Evolutionary conservation across 2,888 invertebrate species (phyloP).

Genomic region (Tachina fera): DNA sequence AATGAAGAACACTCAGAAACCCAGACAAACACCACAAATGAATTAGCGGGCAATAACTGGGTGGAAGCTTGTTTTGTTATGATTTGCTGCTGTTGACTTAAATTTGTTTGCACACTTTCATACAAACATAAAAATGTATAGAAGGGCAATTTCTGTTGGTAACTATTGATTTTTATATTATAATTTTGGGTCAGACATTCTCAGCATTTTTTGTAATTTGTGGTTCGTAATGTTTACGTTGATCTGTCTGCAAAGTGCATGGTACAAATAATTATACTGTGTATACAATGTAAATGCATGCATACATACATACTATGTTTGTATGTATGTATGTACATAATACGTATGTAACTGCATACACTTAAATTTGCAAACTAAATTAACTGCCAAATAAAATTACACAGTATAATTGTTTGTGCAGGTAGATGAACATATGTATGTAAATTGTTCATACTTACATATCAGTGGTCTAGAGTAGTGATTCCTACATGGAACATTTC

Average conservation of each 20-base stretch:
- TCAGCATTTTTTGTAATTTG: background rate
- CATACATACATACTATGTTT: too few relatives aligned
- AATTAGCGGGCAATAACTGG: background rate
- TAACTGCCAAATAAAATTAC: too few relatives aligned
- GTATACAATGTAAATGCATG: background rate
- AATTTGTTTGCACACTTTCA: conserved; percentile 11
- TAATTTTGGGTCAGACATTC: conserved; percentile 49
- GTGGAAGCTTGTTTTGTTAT: conserved; percentile 15
- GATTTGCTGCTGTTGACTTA: conserved; percentile 27
- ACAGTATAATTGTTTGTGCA: too few relatives aligned
- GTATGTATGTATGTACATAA: too few relatives aligned
- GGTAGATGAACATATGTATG: too few relatives aligned
- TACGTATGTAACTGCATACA: too few relatives aligned
- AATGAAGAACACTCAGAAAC: background rate
- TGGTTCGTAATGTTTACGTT: background rate
- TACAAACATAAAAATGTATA: background rate
- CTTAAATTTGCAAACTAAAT: too few relatives aligned
- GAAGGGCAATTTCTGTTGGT: conserved; percentile 48
- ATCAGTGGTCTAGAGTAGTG: too few relatives aligned
- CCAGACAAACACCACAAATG: conserved; percentile 15
- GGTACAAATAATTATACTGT: background rate
- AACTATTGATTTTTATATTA: conserved; percentile 54
- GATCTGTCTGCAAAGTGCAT: background rate
- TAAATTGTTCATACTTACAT: too few relatives aligned
- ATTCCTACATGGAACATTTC: too few relatives aligned